These are phyloP conservation scores for Umimayanthus chanpuru DNA, from an alignment of 92 coral and sea anemone species.

Conservation along the genomic window DNA sequence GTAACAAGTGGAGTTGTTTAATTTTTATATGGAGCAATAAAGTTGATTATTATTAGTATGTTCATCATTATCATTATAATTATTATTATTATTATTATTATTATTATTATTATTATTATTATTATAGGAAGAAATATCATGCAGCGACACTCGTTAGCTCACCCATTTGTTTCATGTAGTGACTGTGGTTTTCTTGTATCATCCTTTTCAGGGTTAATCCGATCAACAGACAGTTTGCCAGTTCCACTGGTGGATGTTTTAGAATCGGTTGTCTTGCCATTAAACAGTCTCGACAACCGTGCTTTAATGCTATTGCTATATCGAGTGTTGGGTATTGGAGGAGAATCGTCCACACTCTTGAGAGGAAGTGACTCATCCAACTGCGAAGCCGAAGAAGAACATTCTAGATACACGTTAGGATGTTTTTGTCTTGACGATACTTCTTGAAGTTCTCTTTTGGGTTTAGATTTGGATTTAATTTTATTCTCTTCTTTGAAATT, in stretches of 20 bases:
- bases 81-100: too few species aligned
- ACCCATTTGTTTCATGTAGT: conserved; percentile 3
- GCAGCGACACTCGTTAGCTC: neutral
- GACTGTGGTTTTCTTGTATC: neutral
- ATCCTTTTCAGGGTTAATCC: neutral
- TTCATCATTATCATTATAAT: too few species aligned
- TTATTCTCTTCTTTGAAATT: neutral
- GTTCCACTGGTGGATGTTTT: neutral
- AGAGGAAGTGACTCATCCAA: neutral
- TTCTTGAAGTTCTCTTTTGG: neutral
- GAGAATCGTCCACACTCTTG: conserved; percentile 30
- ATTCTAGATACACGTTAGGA: neutral
- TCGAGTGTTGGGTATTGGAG: conserved; percentile 66
- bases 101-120: too few species aligned
- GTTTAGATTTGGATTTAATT: neutral
- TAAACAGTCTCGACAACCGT: conserved; percentile 77
- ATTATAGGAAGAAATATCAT: too few species aligned
- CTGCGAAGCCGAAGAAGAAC: neutral
- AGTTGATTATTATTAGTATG: too few species aligned
- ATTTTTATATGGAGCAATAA: too few species aligned
- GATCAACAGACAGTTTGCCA: neutral
- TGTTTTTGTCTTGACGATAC: neutral
- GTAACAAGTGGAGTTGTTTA: too few species aligned
- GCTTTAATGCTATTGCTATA: conserved; percentile 77
- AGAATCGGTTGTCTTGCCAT: conserved; percentile 49